These are phyloP conservation scores for Pyrrhia umbra DNA, from an alignment of 2,888 invertebrate species.

Conservation along the genomic window DNA sequence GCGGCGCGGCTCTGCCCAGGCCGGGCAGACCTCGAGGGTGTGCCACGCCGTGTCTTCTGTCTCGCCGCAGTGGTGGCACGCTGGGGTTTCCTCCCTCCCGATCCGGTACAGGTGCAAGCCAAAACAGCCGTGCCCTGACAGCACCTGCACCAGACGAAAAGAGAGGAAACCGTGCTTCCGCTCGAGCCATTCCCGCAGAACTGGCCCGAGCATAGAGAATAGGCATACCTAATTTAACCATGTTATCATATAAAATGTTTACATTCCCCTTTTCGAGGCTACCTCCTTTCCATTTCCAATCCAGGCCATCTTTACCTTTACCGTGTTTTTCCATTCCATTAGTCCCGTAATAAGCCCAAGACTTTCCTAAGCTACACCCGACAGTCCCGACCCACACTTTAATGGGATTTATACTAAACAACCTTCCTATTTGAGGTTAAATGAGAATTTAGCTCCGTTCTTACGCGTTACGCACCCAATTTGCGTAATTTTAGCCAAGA, in stretches of 20 bases:
- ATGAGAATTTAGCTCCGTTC: conserved; percentile 56
- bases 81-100: no score
- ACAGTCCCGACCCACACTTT: conserved; percentile 46
- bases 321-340: conserved; percentile 44
- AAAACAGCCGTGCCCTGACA: no score
- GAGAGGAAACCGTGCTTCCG: no score
- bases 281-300: conserved; percentile 22
- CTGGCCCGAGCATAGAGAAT: no score
- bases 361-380: conserved; percentile 46
- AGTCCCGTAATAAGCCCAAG: conserved; percentile 47
- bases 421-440: conserved; percentile 56
- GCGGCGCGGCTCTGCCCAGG: no score
- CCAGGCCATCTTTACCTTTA: background rate
- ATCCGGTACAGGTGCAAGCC: no score
- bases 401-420: conserved; percentile 63
- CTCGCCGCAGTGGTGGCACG: no score
- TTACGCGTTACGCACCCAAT: conserved; percentile 56
- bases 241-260: background rate
- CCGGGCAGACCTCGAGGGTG: no score
- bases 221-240: no score
- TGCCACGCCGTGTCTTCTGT: no score
- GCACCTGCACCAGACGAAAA: no score
- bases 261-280: background rate
- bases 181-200: no score
- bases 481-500: conserved; percentile 59